A percentile compares a stretch with the other conserved stretches of the same genome.
These are phyloP conservation scores for Phylloscopus collybita DNA, from an alignment of 2,797 vertebrate genomes.

Conservation along the genomic window DNA sequence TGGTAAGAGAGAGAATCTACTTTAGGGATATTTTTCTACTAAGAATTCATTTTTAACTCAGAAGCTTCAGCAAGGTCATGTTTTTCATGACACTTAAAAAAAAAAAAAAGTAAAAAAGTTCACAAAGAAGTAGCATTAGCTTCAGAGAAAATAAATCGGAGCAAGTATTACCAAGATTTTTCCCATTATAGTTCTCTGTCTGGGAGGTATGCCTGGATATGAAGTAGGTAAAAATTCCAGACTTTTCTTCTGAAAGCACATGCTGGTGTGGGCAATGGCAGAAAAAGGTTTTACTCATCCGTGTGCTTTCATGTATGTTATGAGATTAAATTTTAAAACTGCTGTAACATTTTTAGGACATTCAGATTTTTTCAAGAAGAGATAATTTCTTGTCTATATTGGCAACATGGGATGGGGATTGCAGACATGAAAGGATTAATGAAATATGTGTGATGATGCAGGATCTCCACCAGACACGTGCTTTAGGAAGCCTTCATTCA, in stretches of 20 bases:
- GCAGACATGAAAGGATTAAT: background rate
- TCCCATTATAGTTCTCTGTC: background rate
- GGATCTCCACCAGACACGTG: background rate
- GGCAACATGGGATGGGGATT: background rate
- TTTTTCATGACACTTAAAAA: background rate
- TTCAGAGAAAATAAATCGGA: background rate
- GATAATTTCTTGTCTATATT: background rate
- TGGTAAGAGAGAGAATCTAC: conserved; percentile 26
- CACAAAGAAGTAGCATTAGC: background rate
- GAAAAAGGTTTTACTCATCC: background rate
- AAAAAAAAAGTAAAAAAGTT: background rate
- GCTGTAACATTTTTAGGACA: background rate
- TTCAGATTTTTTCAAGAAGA: background rate
- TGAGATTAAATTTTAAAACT: background rate
- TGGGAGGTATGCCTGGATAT: background rate
- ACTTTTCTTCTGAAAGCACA: background rate
- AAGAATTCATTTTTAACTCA: conserved; percentile 53
- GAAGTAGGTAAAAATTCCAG: background rate
- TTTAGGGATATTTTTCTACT: conserved; percentile 51
- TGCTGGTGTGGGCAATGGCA: background rate
- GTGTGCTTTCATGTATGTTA: background rate
- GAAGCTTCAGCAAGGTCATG: conserved; percentile 47
- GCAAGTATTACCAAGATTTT: background rate
- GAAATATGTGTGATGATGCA: background rate
- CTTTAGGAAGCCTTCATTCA: background rate